These are phyloP conservation scores for Ectobius pallidus DNA, from an alignment of 2,888 invertebrate genomes.

Conservation along the genomic window DNA sequence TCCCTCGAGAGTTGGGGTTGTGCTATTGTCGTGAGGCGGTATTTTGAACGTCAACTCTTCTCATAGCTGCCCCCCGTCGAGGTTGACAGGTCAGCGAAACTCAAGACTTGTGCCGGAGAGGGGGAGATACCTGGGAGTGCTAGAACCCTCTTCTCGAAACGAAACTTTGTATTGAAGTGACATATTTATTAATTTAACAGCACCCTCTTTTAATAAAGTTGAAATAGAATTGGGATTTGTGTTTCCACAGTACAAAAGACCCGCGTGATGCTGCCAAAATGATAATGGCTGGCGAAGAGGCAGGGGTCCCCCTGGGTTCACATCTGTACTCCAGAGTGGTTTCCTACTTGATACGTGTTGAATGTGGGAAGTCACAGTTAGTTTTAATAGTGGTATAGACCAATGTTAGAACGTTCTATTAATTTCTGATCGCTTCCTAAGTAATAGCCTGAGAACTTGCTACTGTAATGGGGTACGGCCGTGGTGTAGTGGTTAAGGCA, in stretches of 20 bases:
- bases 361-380: too few species aligned
- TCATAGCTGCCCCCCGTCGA: neutral
- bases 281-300: too few species aligned
- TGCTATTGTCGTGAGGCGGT: constrained; percentile 8
- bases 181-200: neutral
- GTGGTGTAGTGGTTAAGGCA: too few species aligned
- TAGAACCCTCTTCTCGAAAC: neutral
- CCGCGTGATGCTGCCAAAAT: too few species aligned
- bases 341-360: too few species aligned
- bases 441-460: too few species aligned
- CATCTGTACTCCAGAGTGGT: too few species aligned
- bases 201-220: neutral
- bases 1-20: neutral
- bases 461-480: too few species aligned
- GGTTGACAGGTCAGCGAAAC: constrained; percentile 8
- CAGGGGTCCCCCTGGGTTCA: too few species aligned
- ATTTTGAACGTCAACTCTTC: constrained; percentile 5
- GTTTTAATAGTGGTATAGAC: too few species aligned
- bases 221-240: neutral
- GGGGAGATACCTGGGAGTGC: neutral
- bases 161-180: neutral
- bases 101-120: neutral
- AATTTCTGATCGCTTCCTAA: too few species aligned
- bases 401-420: too few species aligned
- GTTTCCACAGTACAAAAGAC: neutral